A percentile compares a stretch with the other conserved stretches of the same genome.
Conservation (phyloP, 2,888 invertebrate species). For the Empis livida region DNA sequence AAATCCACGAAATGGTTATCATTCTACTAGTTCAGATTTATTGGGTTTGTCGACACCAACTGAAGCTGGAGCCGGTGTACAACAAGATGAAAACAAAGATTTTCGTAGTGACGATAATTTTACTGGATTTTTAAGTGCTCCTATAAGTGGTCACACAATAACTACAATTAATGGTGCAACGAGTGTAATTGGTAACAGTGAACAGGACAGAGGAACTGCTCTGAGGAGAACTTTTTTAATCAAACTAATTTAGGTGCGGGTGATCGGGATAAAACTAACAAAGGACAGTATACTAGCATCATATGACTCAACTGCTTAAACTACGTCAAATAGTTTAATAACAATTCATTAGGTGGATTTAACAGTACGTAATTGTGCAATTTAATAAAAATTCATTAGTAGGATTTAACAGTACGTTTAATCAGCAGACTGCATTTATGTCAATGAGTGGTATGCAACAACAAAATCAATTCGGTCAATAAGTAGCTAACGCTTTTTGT, state of each 20-base stretch:
- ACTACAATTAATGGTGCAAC: slow-evolving; percentile 9
- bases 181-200: slow-evolving; percentile 25
- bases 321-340: slow-evolving; percentile 16
- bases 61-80: slow-evolving; percentile 25
- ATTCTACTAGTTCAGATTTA: slow-evolving; percentile 25
- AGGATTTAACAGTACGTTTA: slow-evolving; percentile 10
- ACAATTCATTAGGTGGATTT: too few relatives aligned
- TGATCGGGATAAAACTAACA: slow-evolving; percentile 65
- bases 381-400: slow-evolving; percentile 16
- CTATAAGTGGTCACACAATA: slow-evolving; percentile 4
- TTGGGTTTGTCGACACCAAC: slow-evolving; percentile 38
- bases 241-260: slow-evolving; percentile 50
- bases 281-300: slow-evolving; percentile 91
- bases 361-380: too few relatives aligned
- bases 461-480: slow-evolving; percentile 2
- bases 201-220: slow-evolving; percentile 19
- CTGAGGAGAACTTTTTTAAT: slow-evolving; percentile 79
- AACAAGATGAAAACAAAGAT: background rate
- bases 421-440: slow-evolving; percentile 5
- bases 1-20: slow-evolving; percentile 18
- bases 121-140: slow-evolving; percentile 33
- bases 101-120: slow-evolving; percentile 20
- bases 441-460: slow-evolving; percentile 1
- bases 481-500: background rate
- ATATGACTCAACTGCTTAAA: slow-evolving; percentile 57